phyloP scores from a whole-genome alignment of 1,140 invertebrate species.

The Andrena cerasifolii region DNA sequence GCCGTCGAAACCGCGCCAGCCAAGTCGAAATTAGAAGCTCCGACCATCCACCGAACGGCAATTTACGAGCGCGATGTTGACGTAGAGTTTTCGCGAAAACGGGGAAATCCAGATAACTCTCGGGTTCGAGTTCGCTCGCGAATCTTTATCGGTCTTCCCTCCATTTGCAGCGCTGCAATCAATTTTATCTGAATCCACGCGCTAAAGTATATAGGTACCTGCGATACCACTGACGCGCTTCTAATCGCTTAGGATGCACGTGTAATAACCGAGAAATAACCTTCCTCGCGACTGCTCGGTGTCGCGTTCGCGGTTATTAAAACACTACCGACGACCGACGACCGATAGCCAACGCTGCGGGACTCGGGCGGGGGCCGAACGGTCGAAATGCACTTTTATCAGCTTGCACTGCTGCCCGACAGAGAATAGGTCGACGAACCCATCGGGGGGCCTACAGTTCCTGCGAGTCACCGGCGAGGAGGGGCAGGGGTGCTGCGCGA shows the following conservation, averaged over 20 bases:
- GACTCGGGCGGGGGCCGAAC: conserved; percentile 19
- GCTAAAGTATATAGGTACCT: no score
- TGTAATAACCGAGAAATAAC: not conserved
- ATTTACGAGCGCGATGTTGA: not conserved
- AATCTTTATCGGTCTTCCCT: not conserved
- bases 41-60: conserved; percentile 2
- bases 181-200: no score
- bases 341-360: conserved; percentile 32
- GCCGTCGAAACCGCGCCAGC: conserved; percentile 43
- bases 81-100: not conserved
- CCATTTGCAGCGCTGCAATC: no score
- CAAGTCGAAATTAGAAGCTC: conserved; percentile 55
- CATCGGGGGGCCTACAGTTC: conserved; percentile 36
- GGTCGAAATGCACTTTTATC: conserved; percentile 73
- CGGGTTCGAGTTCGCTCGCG: not conserved
- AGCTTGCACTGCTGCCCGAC: conserved; percentile 49
- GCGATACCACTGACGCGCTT: no score
- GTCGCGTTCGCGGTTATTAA: no score
- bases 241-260: not conserved
- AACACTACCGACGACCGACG: conserved; percentile 12
- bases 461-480: conserved; percentile 31
- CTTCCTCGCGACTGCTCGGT: no score
- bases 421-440: conserved; percentile 65
- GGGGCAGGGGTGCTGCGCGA: conserved; percentile 39
- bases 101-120: not conserved